phyloP scores from a whole-genome alignment of 2,113 vertebrate genomes.

The Himantopus leucocephalus region DNA sequence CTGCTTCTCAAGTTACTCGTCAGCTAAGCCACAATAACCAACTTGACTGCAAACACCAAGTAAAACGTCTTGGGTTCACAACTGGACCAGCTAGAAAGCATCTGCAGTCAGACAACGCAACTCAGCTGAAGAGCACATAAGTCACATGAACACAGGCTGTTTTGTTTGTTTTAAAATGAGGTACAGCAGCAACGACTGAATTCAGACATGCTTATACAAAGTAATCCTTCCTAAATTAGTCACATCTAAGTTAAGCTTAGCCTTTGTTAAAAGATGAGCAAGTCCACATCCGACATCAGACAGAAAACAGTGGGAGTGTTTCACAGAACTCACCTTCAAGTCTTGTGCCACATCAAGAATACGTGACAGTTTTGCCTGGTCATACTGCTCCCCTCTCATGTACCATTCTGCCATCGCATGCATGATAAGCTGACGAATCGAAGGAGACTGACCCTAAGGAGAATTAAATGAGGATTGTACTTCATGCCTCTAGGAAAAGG shows the following conservation, averaged over 20 bases:
- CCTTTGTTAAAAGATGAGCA: background rate
- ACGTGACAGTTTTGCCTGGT: slow-evolving; percentile 96
- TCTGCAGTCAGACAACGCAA: background rate
- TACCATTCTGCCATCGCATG: slow-evolving; percentile 99
- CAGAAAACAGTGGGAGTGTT: background rate
- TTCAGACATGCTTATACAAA: background rate
- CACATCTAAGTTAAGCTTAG: background rate
- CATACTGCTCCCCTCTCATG: slow-evolving; percentile 98
- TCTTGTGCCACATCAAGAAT: slow-evolving; percentile 99
- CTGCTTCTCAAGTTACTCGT: background rate
- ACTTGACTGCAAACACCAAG: background rate
- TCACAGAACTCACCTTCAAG: slow-evolving; percentile 86
- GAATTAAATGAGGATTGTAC: background rate
- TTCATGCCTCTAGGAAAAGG: background rate
- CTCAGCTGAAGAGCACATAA: background rate
- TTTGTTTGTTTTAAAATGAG: background rate
- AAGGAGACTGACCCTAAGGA: slow-evolving; percentile 94
- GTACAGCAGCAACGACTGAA: background rate
- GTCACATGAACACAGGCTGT: fast-evolving
- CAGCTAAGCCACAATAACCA: background rate
- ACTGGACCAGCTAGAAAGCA: background rate
- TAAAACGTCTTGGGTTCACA: background rate
- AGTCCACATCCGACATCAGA: background rate
- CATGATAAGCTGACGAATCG: slow-evolving; percentile 98
- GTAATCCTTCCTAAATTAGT: background rate